phyloP scores from a whole-genome alignment of 2,888 invertebrate genomes.

The Erebia ligea region DNA sequence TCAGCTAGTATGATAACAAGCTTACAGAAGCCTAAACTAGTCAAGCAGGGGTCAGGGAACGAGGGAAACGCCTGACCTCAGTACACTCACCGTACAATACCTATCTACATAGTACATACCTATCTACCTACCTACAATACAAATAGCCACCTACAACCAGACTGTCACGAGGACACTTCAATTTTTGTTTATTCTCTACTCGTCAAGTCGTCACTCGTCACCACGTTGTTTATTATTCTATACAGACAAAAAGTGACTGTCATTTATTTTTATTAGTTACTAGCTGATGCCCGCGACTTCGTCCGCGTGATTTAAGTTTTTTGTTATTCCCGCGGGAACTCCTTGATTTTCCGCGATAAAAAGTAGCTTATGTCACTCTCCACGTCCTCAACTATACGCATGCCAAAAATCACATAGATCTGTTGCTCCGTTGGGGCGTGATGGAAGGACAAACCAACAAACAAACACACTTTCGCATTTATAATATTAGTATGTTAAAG shows the following conservation, averaged over 20 bases:
- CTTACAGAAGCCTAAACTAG: constrained; percentile 19
- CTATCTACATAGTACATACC: neutral
- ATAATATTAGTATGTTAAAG: no score
- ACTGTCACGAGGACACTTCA: constrained; percentile 16
- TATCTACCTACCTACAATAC: neutral
- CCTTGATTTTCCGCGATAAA: no score
- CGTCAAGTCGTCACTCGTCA: neutral
- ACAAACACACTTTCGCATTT: no score
- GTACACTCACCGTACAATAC: neutral
- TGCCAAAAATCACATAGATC: no score
- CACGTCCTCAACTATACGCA: no score
- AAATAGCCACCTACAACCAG: neutral
- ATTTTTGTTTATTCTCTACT: constrained; percentile 3
- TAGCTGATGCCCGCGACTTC: no score
- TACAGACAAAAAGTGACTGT: neutral
- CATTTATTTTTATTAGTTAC: neutral
- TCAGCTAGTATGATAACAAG: neutral
- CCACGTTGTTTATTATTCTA: constrained; percentile 1
- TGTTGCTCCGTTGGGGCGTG: no score
- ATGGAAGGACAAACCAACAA: no score
- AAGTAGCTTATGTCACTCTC: no score
- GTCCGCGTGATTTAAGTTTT: no score
- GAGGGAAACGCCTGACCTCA: constrained; percentile 16
- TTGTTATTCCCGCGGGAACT: no score
- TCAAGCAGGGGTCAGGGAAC: constrained; percentile 32